Percentiles rank a stretch among this genome's conserved stretches.
These are phyloP conservation scores for Megalops atlanticus DNA, from an alignment of 2,113 vertebrate species.

Conservation along the genomic window DNA sequence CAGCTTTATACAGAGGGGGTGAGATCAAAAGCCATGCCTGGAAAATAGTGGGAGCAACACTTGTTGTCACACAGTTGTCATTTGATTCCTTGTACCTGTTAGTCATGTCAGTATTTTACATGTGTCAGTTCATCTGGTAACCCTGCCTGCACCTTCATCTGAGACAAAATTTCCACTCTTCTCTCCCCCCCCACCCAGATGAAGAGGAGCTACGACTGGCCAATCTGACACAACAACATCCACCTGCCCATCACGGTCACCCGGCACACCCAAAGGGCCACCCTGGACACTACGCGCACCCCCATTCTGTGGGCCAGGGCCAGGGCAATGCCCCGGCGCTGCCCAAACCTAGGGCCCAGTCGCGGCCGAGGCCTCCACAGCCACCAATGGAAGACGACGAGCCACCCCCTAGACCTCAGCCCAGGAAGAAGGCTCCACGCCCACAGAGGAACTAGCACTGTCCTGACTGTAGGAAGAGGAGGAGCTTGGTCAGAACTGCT, in stretches of 20 bases:
- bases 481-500: too few species aligned
- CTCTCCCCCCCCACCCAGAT: slow-evolving; percentile 10
- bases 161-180: too few species aligned
- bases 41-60: too few species aligned
- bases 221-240: neutral
- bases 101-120: too few species aligned
- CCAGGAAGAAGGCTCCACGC: slow-evolving; percentile 2
- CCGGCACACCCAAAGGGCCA: neutral
- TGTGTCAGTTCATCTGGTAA: too few species aligned
- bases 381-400: slow-evolving; percentile 5
- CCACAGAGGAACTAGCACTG: neutral
- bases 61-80: too few species aligned
- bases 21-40: too few species aligned
- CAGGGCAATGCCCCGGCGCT: neutral
- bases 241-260: neutral
- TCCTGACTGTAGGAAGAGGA: too few species aligned
- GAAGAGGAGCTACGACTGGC: slow-evolving; percentile 17
- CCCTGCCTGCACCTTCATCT: too few species aligned
- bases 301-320: neutral
- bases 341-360: slow-evolving; percentile 12
- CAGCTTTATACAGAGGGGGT: too few species aligned
- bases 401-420: slow-evolving; percentile 2
- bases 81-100: too few species aligned
- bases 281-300: neutral
- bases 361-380: neutral